These are phyloP conservation scores for Falco punctatus DNA, from an alignment of 2,113 vertebrate species.

Conservation along the genomic window DNA sequence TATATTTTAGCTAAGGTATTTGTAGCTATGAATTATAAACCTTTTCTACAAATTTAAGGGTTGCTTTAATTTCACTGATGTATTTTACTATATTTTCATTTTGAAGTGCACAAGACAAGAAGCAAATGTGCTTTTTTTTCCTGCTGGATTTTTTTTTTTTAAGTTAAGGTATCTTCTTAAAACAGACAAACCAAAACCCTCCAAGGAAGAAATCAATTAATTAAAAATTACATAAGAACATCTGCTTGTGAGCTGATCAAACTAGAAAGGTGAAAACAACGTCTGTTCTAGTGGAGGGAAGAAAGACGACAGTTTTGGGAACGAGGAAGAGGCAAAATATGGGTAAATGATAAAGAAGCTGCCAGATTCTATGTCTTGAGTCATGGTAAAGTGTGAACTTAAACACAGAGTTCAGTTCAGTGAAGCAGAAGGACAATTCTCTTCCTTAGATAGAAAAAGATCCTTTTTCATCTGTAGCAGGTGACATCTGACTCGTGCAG, in stretches of 20 bases:
- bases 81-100: background rate
- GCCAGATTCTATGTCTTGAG: background rate
- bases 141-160: background rate
- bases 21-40: background rate
- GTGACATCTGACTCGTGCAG: background rate
- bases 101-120: background rate
- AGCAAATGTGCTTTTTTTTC: background rate
- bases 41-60: background rate
- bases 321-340: slow-evolving; percentile 20
- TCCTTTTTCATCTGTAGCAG: slow-evolving; percentile 8
- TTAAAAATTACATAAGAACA: slow-evolving; percentile 70
- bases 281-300: slow-evolving; percentile 24
- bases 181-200: slow-evolving; percentile 60
- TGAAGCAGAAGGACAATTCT: slow-evolving; percentile 21
- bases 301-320: slow-evolving; percentile 22
- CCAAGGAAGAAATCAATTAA: slow-evolving; percentile 69
- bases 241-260: slow-evolving; percentile 62
- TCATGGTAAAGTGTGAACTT: slow-evolving; percentile 18
- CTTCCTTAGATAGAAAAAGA: slow-evolving; percentile 11
- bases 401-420: slow-evolving; percentile 16
- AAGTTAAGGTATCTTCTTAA: slow-evolving; percentile 60
- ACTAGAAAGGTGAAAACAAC: slow-evolving; percentile 61
- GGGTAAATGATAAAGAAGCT: slow-evolving; percentile 36
- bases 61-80: background rate
- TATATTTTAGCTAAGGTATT: background rate